phyloP scores from a whole-genome alignment of 1,140 invertebrate genomes.

The Goniozus legneri region DNA sequence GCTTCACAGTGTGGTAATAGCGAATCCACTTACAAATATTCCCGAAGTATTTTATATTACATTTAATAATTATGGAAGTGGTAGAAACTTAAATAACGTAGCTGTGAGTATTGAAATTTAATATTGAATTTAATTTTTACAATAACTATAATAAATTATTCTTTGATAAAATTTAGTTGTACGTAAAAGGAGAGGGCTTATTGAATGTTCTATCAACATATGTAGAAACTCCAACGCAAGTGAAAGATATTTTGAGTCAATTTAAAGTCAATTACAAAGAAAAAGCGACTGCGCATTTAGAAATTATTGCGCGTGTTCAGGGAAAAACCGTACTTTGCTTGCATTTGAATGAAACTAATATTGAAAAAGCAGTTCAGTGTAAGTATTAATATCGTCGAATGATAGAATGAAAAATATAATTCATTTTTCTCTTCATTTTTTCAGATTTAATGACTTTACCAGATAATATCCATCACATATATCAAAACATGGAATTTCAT shows the following conservation, averaged over 20 bases:
- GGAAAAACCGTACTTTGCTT: conserved; percentile 59
- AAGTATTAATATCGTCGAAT: conserved; percentile 15
- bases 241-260: conserved; percentile 53
- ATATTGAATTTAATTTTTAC: conserved; percentile 5
- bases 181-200: conserved; percentile 58
- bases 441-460: conserved; percentile 41
- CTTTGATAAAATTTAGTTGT: conserved; percentile 43
- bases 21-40: conserved; percentile 59
- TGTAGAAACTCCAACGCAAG: conserved; percentile 46
- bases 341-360: conserved; percentile 58
- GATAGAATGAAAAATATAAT: conserved; percentile 26
- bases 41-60: conserved; percentile 60
- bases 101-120: conserved; percentile 45
- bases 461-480: conserved; percentile 41
- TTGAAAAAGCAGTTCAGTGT: conserved; percentile 50
- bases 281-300: conserved; percentile 54
- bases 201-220: conserved; percentile 41
- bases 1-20: conserved; percentile 59
- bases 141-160: conserved; percentile 11
- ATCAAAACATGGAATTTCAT: conserved; percentile 54
- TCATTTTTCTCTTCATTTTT: conserved; percentile 43
- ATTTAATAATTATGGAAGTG: conserved; percentile 59
- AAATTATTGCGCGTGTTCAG: conserved; percentile 59
- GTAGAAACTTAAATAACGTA: conserved; percentile 56
- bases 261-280: conserved; percentile 52